Conservation (phyloP, 2,888 invertebrate genomes). For the Cephus spinipes region DNA sequence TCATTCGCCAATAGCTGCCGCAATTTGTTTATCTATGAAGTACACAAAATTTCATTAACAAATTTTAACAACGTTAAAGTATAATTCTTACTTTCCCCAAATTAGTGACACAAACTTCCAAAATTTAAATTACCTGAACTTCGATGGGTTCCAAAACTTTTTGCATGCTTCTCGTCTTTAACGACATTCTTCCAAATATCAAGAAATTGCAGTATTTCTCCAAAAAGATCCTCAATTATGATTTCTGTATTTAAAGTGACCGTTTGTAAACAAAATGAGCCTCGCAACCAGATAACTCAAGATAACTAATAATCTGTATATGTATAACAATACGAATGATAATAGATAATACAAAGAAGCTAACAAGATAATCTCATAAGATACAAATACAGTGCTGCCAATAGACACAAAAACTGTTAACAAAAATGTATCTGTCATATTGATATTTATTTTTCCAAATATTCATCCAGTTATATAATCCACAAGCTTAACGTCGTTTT, state of each 20-base stretch:
- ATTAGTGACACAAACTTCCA: background rate
- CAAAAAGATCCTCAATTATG: background rate
- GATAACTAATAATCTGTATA: background rate
- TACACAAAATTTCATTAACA: background rate
- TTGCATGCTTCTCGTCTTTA: constrained; percentile 55
- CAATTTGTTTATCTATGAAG: constrained; percentile 48
- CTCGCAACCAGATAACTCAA: constrained; percentile 17
- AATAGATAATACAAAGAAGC: background rate
- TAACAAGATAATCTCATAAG: background rate
- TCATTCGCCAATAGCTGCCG: constrained; percentile 31
- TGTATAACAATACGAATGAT: background rate
- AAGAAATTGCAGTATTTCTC: background rate
- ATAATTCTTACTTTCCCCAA: background rate
- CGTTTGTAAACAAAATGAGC: constrained; percentile 38
- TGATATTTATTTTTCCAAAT: background rate
- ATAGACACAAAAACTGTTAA: background rate
- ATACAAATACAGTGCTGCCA: background rate
- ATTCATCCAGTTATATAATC: background rate
- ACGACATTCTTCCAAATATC: constrained; percentile 37
- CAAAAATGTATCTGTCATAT: background rate
- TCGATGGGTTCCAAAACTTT: constrained; percentile 50
- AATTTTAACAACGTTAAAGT: background rate
- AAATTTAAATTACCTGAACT: constrained; percentile 45
- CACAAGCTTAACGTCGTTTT: background rate
- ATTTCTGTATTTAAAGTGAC: constrained; percentile 13